Conservation (phyloP, 2,797 vertebrate genomes). For the Picus viridis region DNA sequence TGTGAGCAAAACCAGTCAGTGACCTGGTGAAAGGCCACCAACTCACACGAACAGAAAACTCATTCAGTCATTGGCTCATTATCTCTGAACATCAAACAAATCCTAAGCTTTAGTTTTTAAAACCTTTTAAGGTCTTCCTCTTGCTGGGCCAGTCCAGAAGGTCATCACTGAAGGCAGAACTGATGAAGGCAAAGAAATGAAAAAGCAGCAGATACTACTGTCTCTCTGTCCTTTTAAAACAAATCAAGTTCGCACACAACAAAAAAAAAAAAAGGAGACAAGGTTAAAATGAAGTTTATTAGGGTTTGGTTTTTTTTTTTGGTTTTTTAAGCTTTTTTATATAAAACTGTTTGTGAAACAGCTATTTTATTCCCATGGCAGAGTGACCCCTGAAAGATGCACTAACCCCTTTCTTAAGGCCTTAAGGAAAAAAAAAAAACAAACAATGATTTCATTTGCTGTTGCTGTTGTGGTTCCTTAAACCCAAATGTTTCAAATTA, state of each 20-base stretch:
- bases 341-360: conserved; percentile 88
- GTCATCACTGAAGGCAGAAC: conserved; percentile 51
- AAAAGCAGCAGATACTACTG: conserved; percentile 57
- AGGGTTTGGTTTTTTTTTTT: conserved; percentile 59
- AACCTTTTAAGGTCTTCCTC: conserved; percentile 39
- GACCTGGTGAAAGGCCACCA: conserved; percentile 10
- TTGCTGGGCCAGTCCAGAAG: conserved; percentile 43
- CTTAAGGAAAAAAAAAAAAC: conserved; percentile 74
- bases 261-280: conserved; percentile 77
- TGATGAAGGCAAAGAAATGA: conserved; percentile 53
- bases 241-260: conserved; percentile 67
- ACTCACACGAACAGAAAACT: not conserved
- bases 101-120: conserved; percentile 21
- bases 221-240: conserved; percentile 64
- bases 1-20: not conserved
- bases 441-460: not conserved
- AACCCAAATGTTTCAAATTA: conserved; percentile 79
- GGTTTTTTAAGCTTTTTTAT: conserved; percentile 81
- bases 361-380: conserved; percentile 84
- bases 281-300: conserved; percentile 89
- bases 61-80: conserved; percentile 39
- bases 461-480: conserved; percentile 65
- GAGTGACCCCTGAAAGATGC: conserved; percentile 86
- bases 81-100: conserved; percentile 39
- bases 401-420: conserved; percentile 87